Percentiles rank a stretch among this genome's conserved stretches.
These are phyloP conservation scores for Percopsis omiscomaycus DNA, from an alignment of 2,797 vertebrate species.

Conservation along the genomic window DNA sequence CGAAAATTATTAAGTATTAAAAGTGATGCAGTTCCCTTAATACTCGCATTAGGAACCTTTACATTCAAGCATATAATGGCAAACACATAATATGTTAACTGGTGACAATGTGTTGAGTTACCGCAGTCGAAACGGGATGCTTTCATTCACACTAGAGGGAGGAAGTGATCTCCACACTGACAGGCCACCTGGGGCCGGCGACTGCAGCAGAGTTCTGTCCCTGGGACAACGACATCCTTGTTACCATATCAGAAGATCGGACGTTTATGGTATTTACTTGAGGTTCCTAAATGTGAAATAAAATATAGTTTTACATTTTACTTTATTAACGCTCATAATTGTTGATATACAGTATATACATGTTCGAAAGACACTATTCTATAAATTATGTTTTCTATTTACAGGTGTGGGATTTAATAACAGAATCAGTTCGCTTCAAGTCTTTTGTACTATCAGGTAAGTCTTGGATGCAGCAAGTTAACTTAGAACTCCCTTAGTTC, in stretches of 20 bases:
- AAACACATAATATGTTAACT: background rate
- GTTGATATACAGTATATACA: too few relatives aligned
- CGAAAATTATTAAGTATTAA: too few relatives aligned
- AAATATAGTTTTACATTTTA: background rate
- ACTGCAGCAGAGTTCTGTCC: slow-evolving; percentile 87
- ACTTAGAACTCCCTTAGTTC: background rate
- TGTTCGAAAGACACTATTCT: too few relatives aligned
- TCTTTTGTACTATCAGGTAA: slow-evolving; percentile 87
- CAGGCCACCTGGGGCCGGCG: slow-evolving; percentile 79
- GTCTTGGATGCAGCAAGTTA: background rate
- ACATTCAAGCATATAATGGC: too few relatives aligned
- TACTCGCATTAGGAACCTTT: too few relatives aligned
- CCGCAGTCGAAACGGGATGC: background rate
- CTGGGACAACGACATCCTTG: slow-evolving; percentile 75
- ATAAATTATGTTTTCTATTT: background rate
- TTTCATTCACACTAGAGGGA: slow-evolving; percentile 55
- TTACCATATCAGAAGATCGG: slow-evolving; percentile 88
- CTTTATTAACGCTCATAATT: background rate
- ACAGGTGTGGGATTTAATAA: slow-evolving; percentile 85
- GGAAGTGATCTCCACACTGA: slow-evolving; percentile 67
- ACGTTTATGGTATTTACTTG: slow-evolving; percentile 82
- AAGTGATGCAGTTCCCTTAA: too few relatives aligned
- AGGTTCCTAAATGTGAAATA: background rate
- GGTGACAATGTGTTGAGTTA: background rate
- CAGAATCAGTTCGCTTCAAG: slow-evolving; percentile 71